Base-by-base conservation (phyloP, 2,113 vertebrate species). In the Anarrhichthys ocellatus region DNA sequence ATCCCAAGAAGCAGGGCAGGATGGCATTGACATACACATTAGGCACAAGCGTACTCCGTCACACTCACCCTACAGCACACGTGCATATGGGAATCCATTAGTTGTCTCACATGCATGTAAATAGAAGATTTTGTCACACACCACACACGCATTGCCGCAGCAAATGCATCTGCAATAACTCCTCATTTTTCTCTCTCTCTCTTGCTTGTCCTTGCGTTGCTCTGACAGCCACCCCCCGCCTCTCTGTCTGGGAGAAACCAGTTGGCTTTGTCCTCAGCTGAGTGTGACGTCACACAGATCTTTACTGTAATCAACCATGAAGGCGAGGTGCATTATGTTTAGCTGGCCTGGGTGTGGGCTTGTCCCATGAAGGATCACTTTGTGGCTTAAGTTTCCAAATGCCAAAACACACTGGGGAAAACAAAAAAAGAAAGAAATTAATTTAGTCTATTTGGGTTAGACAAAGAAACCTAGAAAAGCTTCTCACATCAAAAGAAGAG, bases 181-280 rank as follows among this genome's bases (percentile, higher is more conserved):
- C 52, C 17, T 77, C 73, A 71, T 86, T 76, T 71, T 61, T 80
- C 42, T 77, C 64, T 70, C 64, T 70, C 65, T 80, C 54, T 66
- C 18, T 54, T 59, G 38, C 74, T 73, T 84, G 88, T 83, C 72
- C 85, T 88, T 76, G 86, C 52, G 6, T 75, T 90, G 66, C 87
- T 82, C 74, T 83, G 73, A 73, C 58, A 81, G 73, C 85, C 67
- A 32, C 86, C 83, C 82, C 8, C 14, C 36, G 77, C 84, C 81
- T 59, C 71, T 79, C 89, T 89, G 89, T 91, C 92, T 92, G 87
- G 72, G 81, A 90, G 89, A 91, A 93, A 88, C 88, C 87, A 91
- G 88, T 91, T 87, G 93, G 91, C 91, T 92, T 94, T 94, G 93
- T 94, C 93, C 92, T 93, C 92, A 93, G 93, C 87, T 92, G 92